Evolutionary conservation across 1,140 invertebrate genomes (phyloP).

Genomic region (Drosophila chauvacae): DNA sequence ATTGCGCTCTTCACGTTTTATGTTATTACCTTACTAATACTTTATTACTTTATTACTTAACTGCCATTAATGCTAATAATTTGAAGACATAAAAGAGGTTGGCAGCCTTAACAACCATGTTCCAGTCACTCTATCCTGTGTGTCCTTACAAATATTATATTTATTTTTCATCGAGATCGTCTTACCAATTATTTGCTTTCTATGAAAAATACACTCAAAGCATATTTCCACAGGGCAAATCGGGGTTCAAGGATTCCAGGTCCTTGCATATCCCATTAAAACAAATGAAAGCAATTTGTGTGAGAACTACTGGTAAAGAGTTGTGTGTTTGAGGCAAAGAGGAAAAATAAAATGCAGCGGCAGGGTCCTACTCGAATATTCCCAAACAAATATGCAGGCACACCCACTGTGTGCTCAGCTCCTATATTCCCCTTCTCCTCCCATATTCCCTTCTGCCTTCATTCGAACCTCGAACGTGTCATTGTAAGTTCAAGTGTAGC

Average conservation of each 20-base stretch:
- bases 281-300: slow-evolving; percentile 78
- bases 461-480: slow-evolving; percentile 72
- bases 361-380: slow-evolving; percentile 50
- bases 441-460: neutral
- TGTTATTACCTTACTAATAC: slow-evolving; percentile 8
- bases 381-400: slow-evolving; percentile 69
- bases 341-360: slow-evolving; percentile 33
- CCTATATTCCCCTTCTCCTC: neutral
- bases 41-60: slow-evolving; percentile 3
- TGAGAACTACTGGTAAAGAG: slow-evolving; percentile 27
- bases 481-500: slow-evolving; percentile 82
- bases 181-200: slow-evolving; percentile 13
- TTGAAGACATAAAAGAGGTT: neutral
- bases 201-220: slow-evolving; percentile 6
- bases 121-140: neutral
- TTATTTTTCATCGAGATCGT: slow-evolving; percentile 4
- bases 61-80: neutral
- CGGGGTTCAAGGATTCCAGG: neutral
- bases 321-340: slow-evolving; percentile 4
- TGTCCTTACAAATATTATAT: slow-evolving; percentile 4
- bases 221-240: slow-evolving; percentile 9
- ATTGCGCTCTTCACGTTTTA: slow-evolving; percentile 1
- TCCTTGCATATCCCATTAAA: slow-evolving; percentile 57
- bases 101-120: neutral
- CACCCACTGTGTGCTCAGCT: neutral